phyloP scores from a whole-genome alignment of 2,888 invertebrate genomes.

The Mythimna ferrago region DNA sequence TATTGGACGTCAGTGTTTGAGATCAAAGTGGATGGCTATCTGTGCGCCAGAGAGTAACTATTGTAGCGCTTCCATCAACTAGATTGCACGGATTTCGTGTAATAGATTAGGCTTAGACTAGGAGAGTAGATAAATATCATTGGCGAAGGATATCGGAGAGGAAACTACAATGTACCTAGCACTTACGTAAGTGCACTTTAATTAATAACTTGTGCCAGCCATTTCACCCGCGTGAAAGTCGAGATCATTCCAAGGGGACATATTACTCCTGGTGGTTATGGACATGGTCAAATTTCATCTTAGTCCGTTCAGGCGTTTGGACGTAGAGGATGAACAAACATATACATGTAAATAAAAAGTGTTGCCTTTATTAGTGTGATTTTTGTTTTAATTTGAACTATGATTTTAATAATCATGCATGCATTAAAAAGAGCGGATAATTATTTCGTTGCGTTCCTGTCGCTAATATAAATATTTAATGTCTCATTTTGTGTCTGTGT shows the following conservation, averaged over 20 bases:
- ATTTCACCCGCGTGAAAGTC: no score
- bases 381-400: neutral
- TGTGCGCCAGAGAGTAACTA: conserved; percentile 10
- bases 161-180: neutral
- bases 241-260: no score
- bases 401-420: neutral
- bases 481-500: no score
- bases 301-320: neutral
- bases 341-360: no score
- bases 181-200: neutral
- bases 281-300: neutral
- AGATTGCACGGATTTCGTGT: conserved; percentile 42
- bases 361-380: no score
- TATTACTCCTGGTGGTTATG: no score
- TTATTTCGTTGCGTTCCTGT: neutral
- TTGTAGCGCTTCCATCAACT: conserved; percentile 45
- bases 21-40: conserved; percentile 56
- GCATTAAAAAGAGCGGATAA: neutral
- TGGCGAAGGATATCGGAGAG: neutral
- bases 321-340: no score
- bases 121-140: conserved; percentile 4
- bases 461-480: neutral
- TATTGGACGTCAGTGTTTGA: conserved; percentile 42
- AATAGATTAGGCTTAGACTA: conserved; percentile 6
- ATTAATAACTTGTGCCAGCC: neutral